Evolutionary conservation across 2,888 invertebrate species (phyloP).

Genomic region (Gymnocheta viridis): DNA sequence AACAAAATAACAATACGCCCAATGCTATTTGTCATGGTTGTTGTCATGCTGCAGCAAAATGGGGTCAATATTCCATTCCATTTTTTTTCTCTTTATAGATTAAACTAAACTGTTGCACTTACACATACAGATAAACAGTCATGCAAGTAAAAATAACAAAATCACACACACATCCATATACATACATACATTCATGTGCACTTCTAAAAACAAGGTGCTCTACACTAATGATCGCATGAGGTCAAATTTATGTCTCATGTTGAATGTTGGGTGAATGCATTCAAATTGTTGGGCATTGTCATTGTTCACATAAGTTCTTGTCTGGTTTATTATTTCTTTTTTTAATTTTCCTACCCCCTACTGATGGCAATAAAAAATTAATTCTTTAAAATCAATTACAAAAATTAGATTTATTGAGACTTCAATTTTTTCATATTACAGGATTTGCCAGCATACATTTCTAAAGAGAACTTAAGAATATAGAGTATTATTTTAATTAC

Average conservation of each 20-base stretch:
- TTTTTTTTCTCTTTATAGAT: slow-evolving; percentile 14
- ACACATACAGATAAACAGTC: not conserved
- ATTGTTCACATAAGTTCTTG: slow-evolving; percentile 37
- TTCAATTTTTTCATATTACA: too few relatives aligned
- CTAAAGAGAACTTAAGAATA: too few relatives aligned
- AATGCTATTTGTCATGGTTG: slow-evolving; percentile 66
- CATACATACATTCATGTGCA: not conserved
- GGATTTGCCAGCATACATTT: too few relatives aligned
- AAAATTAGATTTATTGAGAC: not conserved
- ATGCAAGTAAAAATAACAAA: slow-evolving; percentile 1
- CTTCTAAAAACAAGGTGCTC: not conserved
- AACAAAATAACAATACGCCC: slow-evolving; percentile 44
- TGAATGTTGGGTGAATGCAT: slow-evolving; percentile 61
- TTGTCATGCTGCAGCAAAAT: slow-evolving; percentile 57
- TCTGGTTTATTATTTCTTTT: slow-evolving; percentile 6
- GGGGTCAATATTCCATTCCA: slow-evolving; percentile 52
- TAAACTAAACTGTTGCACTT: slow-evolving; percentile 34
- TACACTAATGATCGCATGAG: slow-evolving; percentile 60
- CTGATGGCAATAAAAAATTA: not conserved
- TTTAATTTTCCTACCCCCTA: not conserved
- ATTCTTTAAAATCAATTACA: not conserved
- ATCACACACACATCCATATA: slow-evolving; percentile 3
- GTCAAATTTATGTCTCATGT: slow-evolving; percentile 66
- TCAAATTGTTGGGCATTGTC: slow-evolving; percentile 53
- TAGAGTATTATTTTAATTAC: too few relatives aligned